A percentile compares a stretch with the other conserved stretches of the same genome.
Evolutionary conservation across 2,888 invertebrate genomes (phyloP).

Genomic region (Silvanus unidentatus): DNA sequence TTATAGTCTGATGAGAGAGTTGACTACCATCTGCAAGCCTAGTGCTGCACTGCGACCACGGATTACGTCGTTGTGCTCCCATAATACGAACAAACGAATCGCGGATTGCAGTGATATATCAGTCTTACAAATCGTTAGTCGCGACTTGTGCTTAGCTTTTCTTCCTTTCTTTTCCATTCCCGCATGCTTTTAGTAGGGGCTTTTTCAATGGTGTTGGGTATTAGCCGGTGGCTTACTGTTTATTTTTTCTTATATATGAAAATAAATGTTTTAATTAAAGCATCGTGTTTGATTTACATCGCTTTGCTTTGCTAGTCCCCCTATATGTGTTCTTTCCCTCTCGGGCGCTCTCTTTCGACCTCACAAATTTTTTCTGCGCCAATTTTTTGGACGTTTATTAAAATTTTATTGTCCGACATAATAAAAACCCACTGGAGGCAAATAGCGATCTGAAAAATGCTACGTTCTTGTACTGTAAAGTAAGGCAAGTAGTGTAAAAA

Average conservation of each 20-base stretch:
- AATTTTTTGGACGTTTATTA: slow-evolving; percentile 2
- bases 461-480: not conserved
- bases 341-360: too few relatives aligned
- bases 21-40: slow-evolving; percentile 32
- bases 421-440: slow-evolving; percentile 1
- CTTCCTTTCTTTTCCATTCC: slow-evolving; percentile 13
- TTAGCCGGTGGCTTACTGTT: not conserved
- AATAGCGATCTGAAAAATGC: not conserved
- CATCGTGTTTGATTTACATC: slow-evolving; percentile 2
- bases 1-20: slow-evolving; percentile 21
- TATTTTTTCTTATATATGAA: slow-evolving; percentile 2
- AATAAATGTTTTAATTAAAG: slow-evolving; percentile 2
- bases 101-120: slow-evolving; percentile 39
- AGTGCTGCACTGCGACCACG: slow-evolving; percentile 35
- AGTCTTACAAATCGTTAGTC: slow-evolving; percentile 36
- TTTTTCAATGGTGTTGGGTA: slow-evolving; percentile 1
- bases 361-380: not conserved
- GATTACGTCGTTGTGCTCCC: slow-evolving; percentile 31
- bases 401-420: slow-evolving; percentile 3
- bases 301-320: not conserved
- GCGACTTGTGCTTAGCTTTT: slow-evolving; percentile 28
- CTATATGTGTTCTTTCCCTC: too few relatives aligned
- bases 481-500: not conserved
- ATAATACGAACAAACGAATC: slow-evolving; percentile 36
- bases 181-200: too few relatives aligned